A percentile compares a stretch with the other conserved stretches of the same genome.
Evolutionary conservation across 1,140 invertebrate genomes (phyloP).

Genomic region (Pseudomyrmex dendroicus): DNA sequence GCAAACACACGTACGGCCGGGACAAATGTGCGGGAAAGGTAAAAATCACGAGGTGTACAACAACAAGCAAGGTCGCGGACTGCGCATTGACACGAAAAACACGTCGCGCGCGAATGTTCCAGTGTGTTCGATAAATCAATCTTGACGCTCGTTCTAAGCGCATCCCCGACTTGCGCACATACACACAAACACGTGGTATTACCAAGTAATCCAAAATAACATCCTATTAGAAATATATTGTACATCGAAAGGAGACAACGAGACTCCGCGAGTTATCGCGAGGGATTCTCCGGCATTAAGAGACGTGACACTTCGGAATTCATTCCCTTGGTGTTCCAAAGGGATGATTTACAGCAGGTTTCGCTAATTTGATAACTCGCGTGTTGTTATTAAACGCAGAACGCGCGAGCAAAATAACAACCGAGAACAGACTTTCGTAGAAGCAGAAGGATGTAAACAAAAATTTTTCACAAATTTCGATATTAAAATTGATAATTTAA

Average conservation of each 20-base stretch:
- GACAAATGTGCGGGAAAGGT: background rate
- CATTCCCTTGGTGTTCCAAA: background rate
- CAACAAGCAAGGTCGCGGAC: background rate
- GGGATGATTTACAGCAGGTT: slow-evolving; percentile 25
- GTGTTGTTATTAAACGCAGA: background rate
- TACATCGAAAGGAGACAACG: background rate
- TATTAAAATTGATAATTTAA: background rate
- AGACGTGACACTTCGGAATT: background rate
- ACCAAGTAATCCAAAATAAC: slow-evolving; percentile 27
- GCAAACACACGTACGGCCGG: slow-evolving; percentile 9
- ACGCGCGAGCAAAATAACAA: background rate
- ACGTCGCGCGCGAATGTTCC: slow-evolving; percentile 14
- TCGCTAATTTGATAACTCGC: slow-evolving; percentile 20
- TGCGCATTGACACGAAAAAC: slow-evolving; percentile 47
- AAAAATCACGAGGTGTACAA: background rate
- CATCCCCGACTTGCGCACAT: slow-evolving; percentile 3
- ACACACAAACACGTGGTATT: background rate
- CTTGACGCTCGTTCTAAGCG: slow-evolving; percentile 40
- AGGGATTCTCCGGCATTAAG: background rate
- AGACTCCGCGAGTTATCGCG: slow-evolving; percentile 9
- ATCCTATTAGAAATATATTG: slow-evolving; percentile 18
- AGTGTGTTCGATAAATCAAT: slow-evolving; percentile 63
- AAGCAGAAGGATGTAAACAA: background rate
- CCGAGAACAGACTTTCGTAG: background rate
- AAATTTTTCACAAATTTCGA: background rate